These are phyloP conservation scores for Cydia splendana DNA, from an alignment of 1,140 invertebrate genomes.

Conservation along the genomic window DNA sequence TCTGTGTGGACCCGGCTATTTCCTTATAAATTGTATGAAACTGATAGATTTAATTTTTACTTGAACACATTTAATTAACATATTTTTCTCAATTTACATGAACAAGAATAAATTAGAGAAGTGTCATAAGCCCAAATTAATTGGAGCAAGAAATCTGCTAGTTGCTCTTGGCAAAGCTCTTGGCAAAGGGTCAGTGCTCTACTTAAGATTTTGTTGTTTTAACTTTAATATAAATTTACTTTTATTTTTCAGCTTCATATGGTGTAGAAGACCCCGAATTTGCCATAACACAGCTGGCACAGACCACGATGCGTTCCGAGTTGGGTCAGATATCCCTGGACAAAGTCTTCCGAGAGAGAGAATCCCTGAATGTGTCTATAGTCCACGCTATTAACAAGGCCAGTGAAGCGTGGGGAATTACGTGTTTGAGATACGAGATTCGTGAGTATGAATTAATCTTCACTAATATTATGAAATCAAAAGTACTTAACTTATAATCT, in stretches of 20 bases:
- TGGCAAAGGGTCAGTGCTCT: no score
- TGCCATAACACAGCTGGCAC: constrained; percentile 98
- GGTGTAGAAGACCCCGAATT: constrained; percentile 99
- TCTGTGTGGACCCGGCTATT: no score
- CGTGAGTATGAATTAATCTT: constrained; percentile 84
- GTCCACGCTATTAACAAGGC: constrained; percentile 99
- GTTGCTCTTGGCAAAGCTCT: no score
- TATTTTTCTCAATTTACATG: no score
- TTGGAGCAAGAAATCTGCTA: no score
- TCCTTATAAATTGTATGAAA: no score
- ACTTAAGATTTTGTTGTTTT: neutral
- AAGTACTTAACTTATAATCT: no score
- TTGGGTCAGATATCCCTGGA: constrained; percentile 99
- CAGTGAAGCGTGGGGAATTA: constrained; percentile 98
- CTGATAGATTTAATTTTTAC: no score
- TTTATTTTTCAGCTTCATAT: constrained; percentile 88
- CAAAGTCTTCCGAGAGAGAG: constrained; percentile 97
- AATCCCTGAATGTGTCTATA: constrained; percentile 96
- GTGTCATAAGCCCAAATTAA: no score
- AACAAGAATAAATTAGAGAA: no score
- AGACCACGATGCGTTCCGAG: constrained; percentile 99
- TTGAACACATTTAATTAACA: no score
- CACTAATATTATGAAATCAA: neutral
- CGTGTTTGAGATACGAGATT: constrained; percentile 99
- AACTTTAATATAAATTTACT: neutral